A percentile compares a stretch with the other conserved stretches of the same genome.
Conservation (phyloP, 64 coral and sea anemone genomes). For the Anthopleura sola region DNA sequence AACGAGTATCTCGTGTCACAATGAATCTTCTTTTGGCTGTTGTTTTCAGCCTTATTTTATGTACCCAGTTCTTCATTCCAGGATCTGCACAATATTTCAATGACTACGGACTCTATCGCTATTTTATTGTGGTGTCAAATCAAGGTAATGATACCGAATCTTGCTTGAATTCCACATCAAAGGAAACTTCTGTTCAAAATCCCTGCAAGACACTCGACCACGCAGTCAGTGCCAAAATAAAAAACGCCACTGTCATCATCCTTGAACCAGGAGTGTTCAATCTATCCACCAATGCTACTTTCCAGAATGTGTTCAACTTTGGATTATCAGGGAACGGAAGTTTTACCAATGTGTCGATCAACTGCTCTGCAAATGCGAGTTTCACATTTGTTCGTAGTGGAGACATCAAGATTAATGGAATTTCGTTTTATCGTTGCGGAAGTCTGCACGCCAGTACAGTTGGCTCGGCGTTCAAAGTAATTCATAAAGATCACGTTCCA, state of each 20-base stretch:
- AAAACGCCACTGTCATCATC: neutral
- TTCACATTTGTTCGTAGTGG: constrained; percentile 46
- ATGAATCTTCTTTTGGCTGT: neutral
- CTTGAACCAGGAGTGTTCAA: neutral
- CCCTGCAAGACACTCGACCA: neutral
- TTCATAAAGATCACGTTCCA: neutral
- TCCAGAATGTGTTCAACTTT: neutral
- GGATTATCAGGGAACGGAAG: constrained; percentile 15
- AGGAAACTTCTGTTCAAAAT: neutral
- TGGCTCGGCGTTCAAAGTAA: neutral
- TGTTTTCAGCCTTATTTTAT: neutral
- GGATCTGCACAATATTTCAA: too few species aligned
- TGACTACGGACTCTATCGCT: neutral
- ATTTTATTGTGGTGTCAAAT: neutral
- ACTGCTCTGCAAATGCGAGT: constrained; percentile 31
- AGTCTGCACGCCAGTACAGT: neutral
- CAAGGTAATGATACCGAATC: constrained; percentile 5
- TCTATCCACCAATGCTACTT: neutral
- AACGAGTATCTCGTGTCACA: too few species aligned
- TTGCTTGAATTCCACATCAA: neutral
- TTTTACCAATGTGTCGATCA: constrained; percentile 10
- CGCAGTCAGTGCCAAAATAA: neutral
- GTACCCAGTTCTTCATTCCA: neutral
- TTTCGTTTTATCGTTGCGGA: constrained; percentile 20
- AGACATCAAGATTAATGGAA: constrained; percentile 21